Conservation (phyloP, 2,888 invertebrate species). For the Periphyllus acericola region DNA sequence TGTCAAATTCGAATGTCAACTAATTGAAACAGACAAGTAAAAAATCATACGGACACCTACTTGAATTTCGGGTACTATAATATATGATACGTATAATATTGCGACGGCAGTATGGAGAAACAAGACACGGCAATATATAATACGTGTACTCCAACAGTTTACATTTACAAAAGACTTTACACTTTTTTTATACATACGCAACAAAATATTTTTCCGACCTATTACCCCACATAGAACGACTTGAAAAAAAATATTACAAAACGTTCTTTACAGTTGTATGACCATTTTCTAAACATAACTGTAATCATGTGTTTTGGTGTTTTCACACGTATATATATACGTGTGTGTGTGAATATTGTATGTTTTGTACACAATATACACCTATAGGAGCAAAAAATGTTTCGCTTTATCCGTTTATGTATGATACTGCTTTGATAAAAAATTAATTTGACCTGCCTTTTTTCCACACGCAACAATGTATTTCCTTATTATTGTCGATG, state of each 20-base stretch:
- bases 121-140: neutral
- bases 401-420: neutral
- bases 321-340: conserved; percentile 33
- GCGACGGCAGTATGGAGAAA: neutral
- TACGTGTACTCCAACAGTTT: neutral
- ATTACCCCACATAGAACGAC: neutral
- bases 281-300: conserved; percentile 1
- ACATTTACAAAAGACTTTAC: neutral
- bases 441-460: conserved; percentile 40
- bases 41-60: conserved; percentile 12
- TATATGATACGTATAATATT: neutral
- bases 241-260: neutral
- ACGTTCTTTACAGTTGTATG: neutral
- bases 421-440: conserved; percentile 34
- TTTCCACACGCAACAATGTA: conserved; percentile 4
- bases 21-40: conserved; percentile 55
- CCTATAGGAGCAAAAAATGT: conserved; percentile 36
- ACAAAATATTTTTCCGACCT: conserved; percentile 5
- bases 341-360: too few relatives aligned
- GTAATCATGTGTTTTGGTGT: conserved; percentile 30
- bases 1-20: conserved; percentile 19
- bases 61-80: neutral
- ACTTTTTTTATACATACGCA: neutral
- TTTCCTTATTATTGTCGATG: conserved; percentile 11
- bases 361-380: neutral